Conservation (phyloP, 2,113 vertebrate species). For the Chamaetylas fuelleborni region DNA sequence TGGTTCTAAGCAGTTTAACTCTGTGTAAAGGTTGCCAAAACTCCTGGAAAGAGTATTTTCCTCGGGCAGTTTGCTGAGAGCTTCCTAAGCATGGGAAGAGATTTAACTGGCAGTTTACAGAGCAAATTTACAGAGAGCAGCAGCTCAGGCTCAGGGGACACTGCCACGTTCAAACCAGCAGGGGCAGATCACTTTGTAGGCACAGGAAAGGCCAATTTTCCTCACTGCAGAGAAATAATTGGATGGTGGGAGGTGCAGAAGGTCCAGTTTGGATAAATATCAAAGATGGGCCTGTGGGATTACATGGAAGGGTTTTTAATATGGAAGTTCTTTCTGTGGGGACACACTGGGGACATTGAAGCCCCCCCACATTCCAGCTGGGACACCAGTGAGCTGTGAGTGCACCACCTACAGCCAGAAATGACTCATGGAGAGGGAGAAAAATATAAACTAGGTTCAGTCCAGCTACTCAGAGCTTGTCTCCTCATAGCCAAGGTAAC, state of each 20-base stretch:
- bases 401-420: neutral
- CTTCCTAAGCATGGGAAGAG: neutral
- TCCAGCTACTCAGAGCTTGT: neutral
- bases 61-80: neutral
- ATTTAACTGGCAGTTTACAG: neutral
- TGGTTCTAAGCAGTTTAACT: neutral
- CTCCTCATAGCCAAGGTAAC: neutral
- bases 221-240: neutral
- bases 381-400: fast-evolving
- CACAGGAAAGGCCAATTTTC: neutral
- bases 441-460: neutral
- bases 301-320: neutral
- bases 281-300: neutral
- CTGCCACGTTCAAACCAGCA: neutral
- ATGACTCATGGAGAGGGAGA: neutral
- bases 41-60: neutral
- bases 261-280: neutral
- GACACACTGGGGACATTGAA: neutral
- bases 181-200: neutral
- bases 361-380: neutral
- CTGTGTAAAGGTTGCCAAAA: neutral
- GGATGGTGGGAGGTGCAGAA: neutral
- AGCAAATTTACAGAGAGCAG: neutral
- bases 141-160: neutral
- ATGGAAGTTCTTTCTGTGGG: neutral